Percentiles rank a stretch among this genome's conserved stretches.
These are phyloP conservation scores for Meta bourneti DNA, from an alignment of 2,888 invertebrate species.

Conservation along the genomic window DNA sequence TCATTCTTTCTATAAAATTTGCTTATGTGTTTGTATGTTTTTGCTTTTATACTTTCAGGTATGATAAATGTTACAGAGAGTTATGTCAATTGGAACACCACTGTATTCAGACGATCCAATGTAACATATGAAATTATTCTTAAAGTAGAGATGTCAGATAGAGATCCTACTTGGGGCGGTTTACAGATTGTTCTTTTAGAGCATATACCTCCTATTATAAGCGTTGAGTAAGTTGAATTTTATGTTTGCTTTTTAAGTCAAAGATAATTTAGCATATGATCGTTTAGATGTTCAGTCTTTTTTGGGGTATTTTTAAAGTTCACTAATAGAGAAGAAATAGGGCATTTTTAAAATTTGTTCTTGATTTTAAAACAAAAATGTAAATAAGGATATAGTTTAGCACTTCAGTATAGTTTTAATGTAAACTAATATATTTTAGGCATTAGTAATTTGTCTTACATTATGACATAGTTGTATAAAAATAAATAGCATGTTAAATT, in stretches of 20 bases:
- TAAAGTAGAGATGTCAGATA: slow-evolving; percentile 77
- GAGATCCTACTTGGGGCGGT: slow-evolving; percentile 78
- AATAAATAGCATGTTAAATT: no score
- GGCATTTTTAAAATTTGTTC: no score
- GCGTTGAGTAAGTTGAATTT: slow-evolving; percentile 76
- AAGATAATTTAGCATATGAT: neutral
- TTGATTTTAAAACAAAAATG: no score
- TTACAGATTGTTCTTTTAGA: slow-evolving; percentile 78
- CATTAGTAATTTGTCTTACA: no score
- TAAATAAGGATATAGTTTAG: no score
- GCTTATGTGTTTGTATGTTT: neutral
- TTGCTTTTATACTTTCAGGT: slow-evolving; percentile 55
- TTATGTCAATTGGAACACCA: slow-evolving; percentile 78
- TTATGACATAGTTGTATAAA: no score
- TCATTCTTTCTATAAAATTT: no score
- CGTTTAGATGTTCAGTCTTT: neutral
- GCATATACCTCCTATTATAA: slow-evolving; percentile 78
- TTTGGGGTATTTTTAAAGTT: neutral
- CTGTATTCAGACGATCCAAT: slow-evolving; percentile 77
- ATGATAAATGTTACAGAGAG: slow-evolving; percentile 77
- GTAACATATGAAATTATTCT: slow-evolving; percentile 78
- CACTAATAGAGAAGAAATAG: no score
- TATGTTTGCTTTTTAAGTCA: neutral
- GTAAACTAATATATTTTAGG: no score
- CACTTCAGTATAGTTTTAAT: no score